Evolutionary conservation across 2,888 invertebrate genomes (phyloP).

Genomic region (Campopleginae sp.): DNA sequence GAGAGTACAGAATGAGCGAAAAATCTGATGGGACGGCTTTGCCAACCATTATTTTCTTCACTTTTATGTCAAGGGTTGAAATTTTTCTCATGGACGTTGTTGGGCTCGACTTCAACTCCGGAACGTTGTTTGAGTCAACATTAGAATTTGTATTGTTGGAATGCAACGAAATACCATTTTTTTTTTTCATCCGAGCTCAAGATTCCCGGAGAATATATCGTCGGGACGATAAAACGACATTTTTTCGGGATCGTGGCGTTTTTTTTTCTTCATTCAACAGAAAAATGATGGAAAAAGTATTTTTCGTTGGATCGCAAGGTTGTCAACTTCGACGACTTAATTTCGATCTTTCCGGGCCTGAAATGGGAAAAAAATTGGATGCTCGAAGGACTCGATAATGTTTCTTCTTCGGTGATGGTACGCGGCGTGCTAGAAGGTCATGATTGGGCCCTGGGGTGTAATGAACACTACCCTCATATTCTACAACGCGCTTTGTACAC

Average conservation of each 20-base stretch:
- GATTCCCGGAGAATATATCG: too few species aligned
- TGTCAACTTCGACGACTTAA: too few species aligned
- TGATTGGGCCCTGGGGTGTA: conserved; percentile 60
- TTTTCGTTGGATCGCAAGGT: too few species aligned
- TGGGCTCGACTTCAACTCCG: background rate
- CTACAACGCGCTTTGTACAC: conserved; percentile 4
- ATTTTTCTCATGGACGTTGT: background rate
- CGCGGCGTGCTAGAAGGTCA: conserved; percentile 8
- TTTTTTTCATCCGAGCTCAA: too few species aligned
- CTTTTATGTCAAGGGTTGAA: background rate
- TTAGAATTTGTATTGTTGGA: too few species aligned
- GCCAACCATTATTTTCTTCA: background rate
- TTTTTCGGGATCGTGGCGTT: too few species aligned
- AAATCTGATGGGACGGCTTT: background rate
- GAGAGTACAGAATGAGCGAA: background rate
- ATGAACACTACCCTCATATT: conserved; percentile 58
- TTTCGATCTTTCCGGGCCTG: too few species aligned
- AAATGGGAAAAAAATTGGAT: background rate
- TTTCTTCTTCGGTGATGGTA: conserved; percentile 45
- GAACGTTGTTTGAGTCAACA: background rate
- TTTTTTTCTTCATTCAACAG: too few species aligned
- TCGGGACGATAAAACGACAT: too few species aligned
- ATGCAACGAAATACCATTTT: too few species aligned
- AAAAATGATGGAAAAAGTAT: too few species aligned
- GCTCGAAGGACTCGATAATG: conserved; percentile 16